Conservation (phyloP, 2,113 vertebrate genomes). For the Indicator indicator region DNA sequence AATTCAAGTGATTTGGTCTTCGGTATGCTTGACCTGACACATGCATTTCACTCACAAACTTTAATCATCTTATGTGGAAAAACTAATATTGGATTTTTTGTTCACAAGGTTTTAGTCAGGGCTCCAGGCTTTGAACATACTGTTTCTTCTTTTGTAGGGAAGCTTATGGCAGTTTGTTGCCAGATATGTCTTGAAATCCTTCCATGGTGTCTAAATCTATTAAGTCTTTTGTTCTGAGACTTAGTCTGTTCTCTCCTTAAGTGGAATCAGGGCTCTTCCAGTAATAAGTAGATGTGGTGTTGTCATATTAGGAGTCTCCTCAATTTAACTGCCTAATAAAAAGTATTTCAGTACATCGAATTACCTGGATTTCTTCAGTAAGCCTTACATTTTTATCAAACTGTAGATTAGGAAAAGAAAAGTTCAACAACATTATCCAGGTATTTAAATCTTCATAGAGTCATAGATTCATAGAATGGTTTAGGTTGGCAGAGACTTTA, state of each 20-base stretch:
- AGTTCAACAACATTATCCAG: neutral
- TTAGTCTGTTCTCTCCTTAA: neutral
- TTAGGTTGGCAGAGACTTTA: too few relatives aligned
- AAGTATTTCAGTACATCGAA: neutral
- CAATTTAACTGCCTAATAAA: neutral
- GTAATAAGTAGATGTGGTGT: neutral
- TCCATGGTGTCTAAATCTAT: neutral
- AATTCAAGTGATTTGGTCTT: neutral
- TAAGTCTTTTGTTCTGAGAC: neutral
- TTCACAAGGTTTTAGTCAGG: neutral
- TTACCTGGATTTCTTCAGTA: neutral
- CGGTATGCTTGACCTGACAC: neutral
- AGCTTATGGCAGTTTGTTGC: neutral
- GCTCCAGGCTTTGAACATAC: neutral
- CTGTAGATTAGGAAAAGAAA: neutral
- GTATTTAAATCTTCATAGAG: too few relatives aligned
- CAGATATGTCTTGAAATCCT: neutral
- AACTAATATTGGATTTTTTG: neutral
- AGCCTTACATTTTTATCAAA: neutral
- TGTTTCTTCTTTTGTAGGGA: neutral
- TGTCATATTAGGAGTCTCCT: neutral
- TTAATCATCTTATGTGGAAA: neutral
- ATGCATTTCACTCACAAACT: neutral
- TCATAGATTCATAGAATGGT: too few relatives aligned
- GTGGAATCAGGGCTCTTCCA: neutral